Percentiles rank a stretch among this genome's conserved stretches.
phyloP scores from a whole-genome alignment of 2,797 vertebrate genomes.

The Eremophila alpestris region DNA sequence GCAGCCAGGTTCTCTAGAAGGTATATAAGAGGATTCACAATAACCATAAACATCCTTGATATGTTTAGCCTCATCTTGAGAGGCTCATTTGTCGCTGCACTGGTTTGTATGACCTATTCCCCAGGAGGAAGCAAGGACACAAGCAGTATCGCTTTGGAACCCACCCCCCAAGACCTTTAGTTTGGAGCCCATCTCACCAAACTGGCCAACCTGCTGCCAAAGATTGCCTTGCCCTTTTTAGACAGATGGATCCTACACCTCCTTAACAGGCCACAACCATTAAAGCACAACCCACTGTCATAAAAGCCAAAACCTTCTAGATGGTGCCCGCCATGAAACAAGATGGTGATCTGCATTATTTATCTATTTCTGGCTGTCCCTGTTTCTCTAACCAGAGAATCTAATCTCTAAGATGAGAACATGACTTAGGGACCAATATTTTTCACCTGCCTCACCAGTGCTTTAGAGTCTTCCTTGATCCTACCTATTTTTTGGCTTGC shows the following conservation, averaged over 20 bases:
- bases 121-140: not conserved
- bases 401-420: not conserved
- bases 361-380: not conserved
- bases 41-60: not conserved
- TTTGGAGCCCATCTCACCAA: not conserved
- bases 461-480: not conserved
- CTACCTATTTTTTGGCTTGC: not conserved
- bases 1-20: not conserved
- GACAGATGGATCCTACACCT: not conserved
- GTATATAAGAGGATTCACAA: not conserved
- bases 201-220: not conserved
- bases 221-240: not conserved
- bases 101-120: not conserved
- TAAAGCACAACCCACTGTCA: not conserved
- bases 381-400: not conserved
- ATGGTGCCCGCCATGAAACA: accelerated
- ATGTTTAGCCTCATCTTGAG: not conserved
- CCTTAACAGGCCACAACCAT: not conserved
- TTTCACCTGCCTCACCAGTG: not conserved
- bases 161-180: not conserved
- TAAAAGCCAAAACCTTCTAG: not conserved
- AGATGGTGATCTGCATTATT: not conserved
- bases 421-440: not conserved
- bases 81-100: not conserved
- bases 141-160: not conserved